These are phyloP conservation scores for Drosophila ercepeae DNA, from an alignment of 1,140 invertebrate species.

Conservation along the genomic window DNA sequence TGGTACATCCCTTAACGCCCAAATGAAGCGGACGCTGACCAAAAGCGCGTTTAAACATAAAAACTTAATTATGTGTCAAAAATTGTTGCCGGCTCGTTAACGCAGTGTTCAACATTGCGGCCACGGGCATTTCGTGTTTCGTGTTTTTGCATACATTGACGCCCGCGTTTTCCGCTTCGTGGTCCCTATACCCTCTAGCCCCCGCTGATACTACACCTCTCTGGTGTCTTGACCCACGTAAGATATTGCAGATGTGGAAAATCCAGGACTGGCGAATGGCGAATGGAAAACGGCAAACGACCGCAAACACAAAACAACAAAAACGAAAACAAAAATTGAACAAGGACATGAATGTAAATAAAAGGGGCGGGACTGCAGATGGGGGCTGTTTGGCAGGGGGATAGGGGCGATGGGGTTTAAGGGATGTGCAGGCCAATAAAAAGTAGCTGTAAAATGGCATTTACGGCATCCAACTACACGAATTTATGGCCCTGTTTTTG, in stretches of 20 bases:
- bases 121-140: constrained; percentile 70
- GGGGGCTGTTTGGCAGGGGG: background rate
- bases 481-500: constrained; percentile 72
- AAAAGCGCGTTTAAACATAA: constrained; percentile 62
- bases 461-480: constrained; percentile 69
- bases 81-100: constrained; percentile 65
- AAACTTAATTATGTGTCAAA: constrained; percentile 79
- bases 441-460: constrained; percentile 74
- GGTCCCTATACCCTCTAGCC: background rate
- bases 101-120: constrained; percentile 57
- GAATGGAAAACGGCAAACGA: constrained; percentile 44
- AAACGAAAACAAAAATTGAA: constrained; percentile 44
- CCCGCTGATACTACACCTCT: background rate
- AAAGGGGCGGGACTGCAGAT: background rate
- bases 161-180: constrained; percentile 5
- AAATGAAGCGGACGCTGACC: constrained; percentile 22
- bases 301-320: constrained; percentile 63
- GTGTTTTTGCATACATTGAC: constrained; percentile 61
- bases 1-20: too few species aligned
- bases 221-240: background rate
- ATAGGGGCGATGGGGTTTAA: constrained; percentile 17
- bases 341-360: constrained; percentile 18
- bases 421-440: constrained; percentile 62
- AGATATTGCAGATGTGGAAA: constrained; percentile 4
- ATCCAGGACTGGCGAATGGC: constrained; percentile 24